phyloP scores from a whole-genome alignment of 2,888 invertebrate genomes.

The Lasioglossum villosulum region DNA sequence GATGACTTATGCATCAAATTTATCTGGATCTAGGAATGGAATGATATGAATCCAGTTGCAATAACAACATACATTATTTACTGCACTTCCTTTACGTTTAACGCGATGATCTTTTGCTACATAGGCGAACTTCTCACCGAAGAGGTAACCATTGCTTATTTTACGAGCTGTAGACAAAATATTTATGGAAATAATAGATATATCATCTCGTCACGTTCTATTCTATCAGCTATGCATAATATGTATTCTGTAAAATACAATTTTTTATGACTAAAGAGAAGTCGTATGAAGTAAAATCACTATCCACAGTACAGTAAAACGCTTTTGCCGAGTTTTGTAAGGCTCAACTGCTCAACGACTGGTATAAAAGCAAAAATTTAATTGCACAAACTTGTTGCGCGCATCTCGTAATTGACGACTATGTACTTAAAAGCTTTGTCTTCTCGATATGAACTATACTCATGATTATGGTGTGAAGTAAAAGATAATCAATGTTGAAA shows the following conservation, averaged over 20 bases:
- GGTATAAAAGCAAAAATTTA: too few species aligned
- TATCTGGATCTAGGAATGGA: neutral
- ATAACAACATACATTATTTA: neutral
- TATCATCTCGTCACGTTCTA: neutral
- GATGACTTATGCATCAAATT: neutral
- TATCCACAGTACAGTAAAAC: neutral
- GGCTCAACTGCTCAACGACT: neutral
- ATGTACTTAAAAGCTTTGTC: neutral
- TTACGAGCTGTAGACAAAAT: neutral
- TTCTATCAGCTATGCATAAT: too few species aligned
- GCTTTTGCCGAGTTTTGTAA: neutral
- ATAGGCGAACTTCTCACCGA: conserved; percentile 56
- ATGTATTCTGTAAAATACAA: too few species aligned
- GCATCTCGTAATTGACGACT: too few species aligned
- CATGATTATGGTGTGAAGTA: too few species aligned
- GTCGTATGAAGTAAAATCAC: neutral
- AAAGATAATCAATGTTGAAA: too few species aligned
- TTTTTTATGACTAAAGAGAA: neutral
- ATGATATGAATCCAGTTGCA: neutral
- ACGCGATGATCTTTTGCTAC: conserved; percentile 57
- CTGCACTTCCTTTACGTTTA: neutral
- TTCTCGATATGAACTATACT: neutral
- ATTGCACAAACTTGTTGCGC: too few species aligned
- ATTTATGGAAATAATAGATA: neutral
- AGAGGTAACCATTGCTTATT: neutral